Conservation (phyloP, 2,888 invertebrate species). For the Dolomedes plantarius region DNA sequence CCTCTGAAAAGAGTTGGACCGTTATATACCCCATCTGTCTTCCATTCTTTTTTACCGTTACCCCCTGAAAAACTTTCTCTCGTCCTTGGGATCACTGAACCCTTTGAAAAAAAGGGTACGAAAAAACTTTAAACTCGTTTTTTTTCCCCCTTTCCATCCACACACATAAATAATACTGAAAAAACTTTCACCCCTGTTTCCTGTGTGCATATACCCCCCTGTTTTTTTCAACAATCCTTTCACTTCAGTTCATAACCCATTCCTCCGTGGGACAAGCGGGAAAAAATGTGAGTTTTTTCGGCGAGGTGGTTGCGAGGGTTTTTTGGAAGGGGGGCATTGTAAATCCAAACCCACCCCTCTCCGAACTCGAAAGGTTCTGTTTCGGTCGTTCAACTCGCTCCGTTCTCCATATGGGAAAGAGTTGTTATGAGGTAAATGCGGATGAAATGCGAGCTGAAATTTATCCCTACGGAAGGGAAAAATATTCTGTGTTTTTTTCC, state of each 20-base stretch:
- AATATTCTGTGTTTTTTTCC: too few species aligned
- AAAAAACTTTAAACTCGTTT: neutral
- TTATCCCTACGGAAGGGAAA: too few species aligned
- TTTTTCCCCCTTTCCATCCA: too few species aligned
- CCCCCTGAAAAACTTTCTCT: neutral
- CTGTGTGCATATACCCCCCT: slow-evolving; percentile 12
- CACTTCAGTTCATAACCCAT: slow-evolving; percentile 61
- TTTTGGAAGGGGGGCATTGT: slow-evolving; percentile 8
- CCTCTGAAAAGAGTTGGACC: neutral
- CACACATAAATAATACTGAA: neutral
- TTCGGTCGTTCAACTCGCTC: slow-evolving; percentile 55
- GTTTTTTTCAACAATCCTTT: slow-evolving; percentile 52
- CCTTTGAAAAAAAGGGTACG: neutral
- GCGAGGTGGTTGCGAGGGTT: neutral
- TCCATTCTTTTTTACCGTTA: neutral
- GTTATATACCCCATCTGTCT: slow-evolving; percentile 1
- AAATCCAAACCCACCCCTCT: neutral
- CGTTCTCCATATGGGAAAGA: slow-evolving; percentile 22
- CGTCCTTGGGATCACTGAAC: neutral
- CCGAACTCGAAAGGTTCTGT: neutral
- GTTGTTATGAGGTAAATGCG: neutral
- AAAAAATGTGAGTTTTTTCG: neutral
- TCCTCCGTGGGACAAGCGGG: slow-evolving; percentile 52
- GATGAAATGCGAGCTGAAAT: neutral
- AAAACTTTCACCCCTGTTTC: neutral